Evolutionary conservation across 2,797 vertebrate species (phyloP).

Genomic region (Philypnodon macrostomus): DNA sequence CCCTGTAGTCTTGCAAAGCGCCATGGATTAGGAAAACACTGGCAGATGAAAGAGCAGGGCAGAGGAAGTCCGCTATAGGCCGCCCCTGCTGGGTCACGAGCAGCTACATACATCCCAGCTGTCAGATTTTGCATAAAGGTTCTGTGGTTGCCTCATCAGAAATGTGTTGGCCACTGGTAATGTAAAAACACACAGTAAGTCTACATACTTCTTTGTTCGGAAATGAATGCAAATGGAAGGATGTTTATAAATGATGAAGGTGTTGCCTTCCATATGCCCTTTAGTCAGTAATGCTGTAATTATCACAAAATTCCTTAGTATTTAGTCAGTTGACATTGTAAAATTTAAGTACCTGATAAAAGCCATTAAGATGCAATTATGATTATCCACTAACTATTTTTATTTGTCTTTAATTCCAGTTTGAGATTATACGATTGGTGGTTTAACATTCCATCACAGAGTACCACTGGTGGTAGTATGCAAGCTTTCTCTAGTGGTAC

Average conservation of each 20-base stretch:
- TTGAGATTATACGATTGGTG: too few relatives aligned
- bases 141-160: slow-evolving; percentile 41
- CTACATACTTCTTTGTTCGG: too few relatives aligned
- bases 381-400: slow-evolving; percentile 7
- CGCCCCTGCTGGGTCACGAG: slow-evolving; percentile 33
- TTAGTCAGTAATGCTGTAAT: slow-evolving; percentile 19
- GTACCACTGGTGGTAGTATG: too few relatives aligned
- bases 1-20: slow-evolving; percentile 2
- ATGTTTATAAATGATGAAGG: too few relatives aligned
- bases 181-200: slow-evolving; percentile 11
- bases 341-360: slow-evolving; percentile 19
- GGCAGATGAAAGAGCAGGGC: slow-evolving; percentile 36
- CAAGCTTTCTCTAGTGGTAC: too few relatives aligned
- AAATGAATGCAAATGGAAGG: too few relatives aligned
- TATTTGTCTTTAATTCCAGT: neutral
- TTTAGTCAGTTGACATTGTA: slow-evolving; percentile 34
- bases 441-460: too few relatives aligned
- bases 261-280: neutral
- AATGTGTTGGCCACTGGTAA: neutral
- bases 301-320: slow-evolving; percentile 16
- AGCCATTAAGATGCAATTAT: slow-evolving; percentile 10
- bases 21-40: slow-evolving; percentile 19
- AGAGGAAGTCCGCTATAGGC: slow-evolving; percentile 44
- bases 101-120: slow-evolving; percentile 22
- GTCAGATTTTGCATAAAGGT: slow-evolving; percentile 18